Conservation (phyloP, 2,797 vertebrate genomes). For the Betta splendens region DNA sequence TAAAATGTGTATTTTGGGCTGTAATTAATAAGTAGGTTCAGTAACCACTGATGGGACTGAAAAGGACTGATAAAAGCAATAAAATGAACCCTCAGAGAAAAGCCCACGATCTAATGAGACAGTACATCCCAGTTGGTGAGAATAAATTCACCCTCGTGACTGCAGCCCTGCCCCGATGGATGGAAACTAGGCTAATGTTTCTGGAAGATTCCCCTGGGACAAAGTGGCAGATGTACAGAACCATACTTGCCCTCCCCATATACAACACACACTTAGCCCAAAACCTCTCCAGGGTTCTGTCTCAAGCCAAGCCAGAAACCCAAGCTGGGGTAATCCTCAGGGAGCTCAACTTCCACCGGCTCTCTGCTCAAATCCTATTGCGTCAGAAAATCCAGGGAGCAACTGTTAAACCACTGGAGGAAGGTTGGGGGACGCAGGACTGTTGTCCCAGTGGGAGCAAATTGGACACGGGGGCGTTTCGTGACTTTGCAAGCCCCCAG, state of each 20-base stretch:
- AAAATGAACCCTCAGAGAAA: slow-evolving; percentile 6
- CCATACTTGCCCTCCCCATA: slow-evolving; percentile 27
- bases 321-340: slow-evolving; percentile 61
- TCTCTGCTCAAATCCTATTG: slow-evolving; percentile 61
- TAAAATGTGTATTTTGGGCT: not conserved
- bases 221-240: slow-evolving; percentile 59
- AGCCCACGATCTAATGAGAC: not conserved
- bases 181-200: slow-evolving; percentile 59
- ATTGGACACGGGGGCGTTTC: slow-evolving; percentile 1
- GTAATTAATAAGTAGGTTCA: not conserved
- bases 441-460: slow-evolving; percentile 12
- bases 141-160: slow-evolving; percentile 25
- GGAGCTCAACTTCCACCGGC: slow-evolving; percentile 60
- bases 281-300: slow-evolving; percentile 62
- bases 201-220: slow-evolving; percentile 41
- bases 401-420: slow-evolving; percentile 26
- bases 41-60: not conserved
- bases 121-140: slow-evolving; percentile 6
- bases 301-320: slow-evolving; percentile 67
- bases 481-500: slow-evolving; percentile 33
- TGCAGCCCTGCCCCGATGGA: slow-evolving; percentile 40
- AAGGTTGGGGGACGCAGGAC: not conserved
- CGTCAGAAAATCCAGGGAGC: slow-evolving; percentile 55
- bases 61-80: not conserved
- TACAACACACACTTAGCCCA: slow-evolving; percentile 24